Percentiles rank a stretch among this genome's conserved stretches.
These are phyloP conservation scores for Halocaridina rubra DNA, from an alignment of 2,888 invertebrate genomes.

Conservation along the genomic window DNA sequence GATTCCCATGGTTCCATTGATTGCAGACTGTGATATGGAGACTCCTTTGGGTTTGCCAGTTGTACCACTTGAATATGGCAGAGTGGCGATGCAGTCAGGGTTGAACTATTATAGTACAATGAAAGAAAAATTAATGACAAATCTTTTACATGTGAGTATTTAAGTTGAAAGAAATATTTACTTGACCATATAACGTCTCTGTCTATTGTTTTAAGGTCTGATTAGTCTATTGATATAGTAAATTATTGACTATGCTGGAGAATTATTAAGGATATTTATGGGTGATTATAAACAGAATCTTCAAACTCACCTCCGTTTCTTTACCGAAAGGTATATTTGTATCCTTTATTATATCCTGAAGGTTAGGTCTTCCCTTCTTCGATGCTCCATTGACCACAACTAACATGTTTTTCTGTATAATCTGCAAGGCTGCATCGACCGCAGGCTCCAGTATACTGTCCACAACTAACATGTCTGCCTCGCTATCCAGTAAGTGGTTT, in stretches of 20 bases:
- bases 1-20: neutral
- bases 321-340: conserved; percentile 30
- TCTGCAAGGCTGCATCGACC: conserved; percentile 31
- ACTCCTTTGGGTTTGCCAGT: conserved; percentile 48
- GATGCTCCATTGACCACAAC: conserved; percentile 47
- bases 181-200: too few species aligned
- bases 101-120: neutral
- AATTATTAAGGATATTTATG: too few species aligned
- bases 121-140: neutral
- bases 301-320: conserved; percentile 14
- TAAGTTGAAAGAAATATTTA: too few species aligned
- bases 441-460: conserved; percentile 35
- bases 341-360: conserved; percentile 32
- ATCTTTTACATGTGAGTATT: too few species aligned
- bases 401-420: neutral
- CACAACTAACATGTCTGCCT: conserved; percentile 29
- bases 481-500: conserved; percentile 46
- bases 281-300: too few species aligned
- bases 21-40: neutral
- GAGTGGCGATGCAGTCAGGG: neutral
- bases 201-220: too few species aligned
- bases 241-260: too few species aligned
- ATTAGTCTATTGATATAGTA: too few species aligned
- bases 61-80: conserved; percentile 49
- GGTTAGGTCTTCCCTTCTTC: conserved; percentile 23